These are phyloP conservation scores for Microchrysa polita DNA, from an alignment of 2,888 invertebrate species.

Conservation along the genomic window DNA sequence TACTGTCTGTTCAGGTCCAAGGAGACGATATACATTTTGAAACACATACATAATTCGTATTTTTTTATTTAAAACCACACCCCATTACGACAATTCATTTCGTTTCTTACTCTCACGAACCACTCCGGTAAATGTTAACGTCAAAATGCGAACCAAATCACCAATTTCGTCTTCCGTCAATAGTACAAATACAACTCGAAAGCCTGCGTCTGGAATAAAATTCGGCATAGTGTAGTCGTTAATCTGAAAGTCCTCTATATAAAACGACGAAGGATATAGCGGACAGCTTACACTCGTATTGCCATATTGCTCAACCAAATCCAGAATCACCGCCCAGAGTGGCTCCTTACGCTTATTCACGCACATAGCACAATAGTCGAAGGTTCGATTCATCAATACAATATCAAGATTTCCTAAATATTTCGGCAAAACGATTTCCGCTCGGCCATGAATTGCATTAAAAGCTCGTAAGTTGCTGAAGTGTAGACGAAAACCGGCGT, in stretches of 20 bases:
- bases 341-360: not conserved
- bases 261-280: not conserved
- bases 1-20: too few relatives aligned
- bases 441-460: not conserved
- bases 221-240: not conserved
- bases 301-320: not conserved
- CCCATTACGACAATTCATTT: too few relatives aligned
- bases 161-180: not conserved
- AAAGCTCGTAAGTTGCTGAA: not conserved
- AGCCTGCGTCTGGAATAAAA: not conserved
- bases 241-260: not conserved
- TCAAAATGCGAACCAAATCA: not conserved
- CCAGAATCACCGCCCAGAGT: not conserved
- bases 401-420: not conserved
- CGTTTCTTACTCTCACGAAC: too few relatives aligned
- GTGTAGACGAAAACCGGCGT: not conserved
- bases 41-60: too few relatives aligned
- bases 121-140: not conserved
- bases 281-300: not conserved
- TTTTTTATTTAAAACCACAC: too few relatives aligned
- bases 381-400: not conserved
- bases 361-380: not conserved
- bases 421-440: not conserved
- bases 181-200: not conserved
- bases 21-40: too few relatives aligned